Conservation (phyloP, 2,888 invertebrate species). For the Sarcophaga rosellei region DNA sequence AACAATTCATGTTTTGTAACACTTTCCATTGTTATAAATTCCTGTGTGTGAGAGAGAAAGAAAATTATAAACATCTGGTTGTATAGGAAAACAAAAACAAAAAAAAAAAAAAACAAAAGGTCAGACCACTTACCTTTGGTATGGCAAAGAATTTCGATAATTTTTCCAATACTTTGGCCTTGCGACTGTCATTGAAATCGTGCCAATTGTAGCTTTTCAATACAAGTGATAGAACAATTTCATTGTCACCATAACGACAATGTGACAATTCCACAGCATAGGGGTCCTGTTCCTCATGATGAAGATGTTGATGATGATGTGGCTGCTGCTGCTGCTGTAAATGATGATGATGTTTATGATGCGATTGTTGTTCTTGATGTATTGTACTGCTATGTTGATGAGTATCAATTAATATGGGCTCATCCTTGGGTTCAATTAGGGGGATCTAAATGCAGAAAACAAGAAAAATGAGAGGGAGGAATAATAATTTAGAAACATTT, state of each 20-base stretch:
- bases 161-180: constrained; percentile 78
- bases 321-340: constrained; percentile 16
- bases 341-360: neutral
- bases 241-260: constrained; percentile 77
- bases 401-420: constrained; percentile 72
- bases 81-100: too few relatives aligned
- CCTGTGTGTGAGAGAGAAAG: constrained; percentile 70
- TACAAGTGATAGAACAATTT: constrained; percentile 79
- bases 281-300: constrained; percentile 73
- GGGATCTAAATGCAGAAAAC: constrained; percentile 73
- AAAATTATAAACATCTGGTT: neutral
- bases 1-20: constrained; percentile 77
- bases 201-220: constrained; percentile 79
- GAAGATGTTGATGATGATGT: constrained; percentile 13
- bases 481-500: constrained; percentile 42
- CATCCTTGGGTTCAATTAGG: constrained; percentile 77
- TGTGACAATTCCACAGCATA: constrained; percentile 76
- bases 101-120: too few relatives aligned
- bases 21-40: constrained; percentile 79
- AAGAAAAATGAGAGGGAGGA: constrained; percentile 32
- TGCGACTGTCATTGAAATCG: constrained; percentile 77
- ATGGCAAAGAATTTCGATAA: constrained; percentile 81
- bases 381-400: constrained; percentile 19
- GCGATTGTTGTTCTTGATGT: constrained; percentile 19
- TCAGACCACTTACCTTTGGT: constrained; percentile 76